Evolutionary conservation across 2,797 vertebrate species (phyloP).

Genomic region (Alauda arvensis): DNA sequence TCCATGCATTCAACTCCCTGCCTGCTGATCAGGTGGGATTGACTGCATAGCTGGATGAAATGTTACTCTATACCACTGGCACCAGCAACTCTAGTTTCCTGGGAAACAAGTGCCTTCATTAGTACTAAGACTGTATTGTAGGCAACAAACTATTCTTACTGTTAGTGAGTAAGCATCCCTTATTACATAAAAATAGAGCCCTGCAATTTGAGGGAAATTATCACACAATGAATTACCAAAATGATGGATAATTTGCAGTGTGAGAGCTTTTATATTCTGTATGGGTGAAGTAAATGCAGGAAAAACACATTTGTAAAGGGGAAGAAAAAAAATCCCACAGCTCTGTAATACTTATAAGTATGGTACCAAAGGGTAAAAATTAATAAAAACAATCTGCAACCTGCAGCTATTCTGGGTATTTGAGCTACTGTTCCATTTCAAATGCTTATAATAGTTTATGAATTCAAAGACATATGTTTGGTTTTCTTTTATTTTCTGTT

Average conservation of each 20-base stretch:
- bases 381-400: neutral
- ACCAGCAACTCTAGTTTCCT: constrained; percentile 61
- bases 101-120: constrained; percentile 64
- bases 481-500: neutral
- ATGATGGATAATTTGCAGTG: neutral
- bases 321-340: neutral
- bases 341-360: neutral
- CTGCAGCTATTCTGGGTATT: neutral
- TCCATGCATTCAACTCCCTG: neutral
- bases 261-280: neutral
- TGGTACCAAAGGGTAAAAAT: neutral
- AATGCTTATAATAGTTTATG: neutral
- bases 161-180: constrained; percentile 59
- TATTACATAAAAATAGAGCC: constrained; percentile 66
- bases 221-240: constrained; percentile 31
- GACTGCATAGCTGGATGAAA: constrained; percentile 7
- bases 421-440: neutral
- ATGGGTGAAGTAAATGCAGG: neutral
- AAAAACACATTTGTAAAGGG: neutral
- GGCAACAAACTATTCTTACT: constrained; percentile 68
- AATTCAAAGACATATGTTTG: neutral
- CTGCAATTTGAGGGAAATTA: constrained; percentile 40
- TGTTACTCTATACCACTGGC: neutral
- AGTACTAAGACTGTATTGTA: constrained; percentile 42
- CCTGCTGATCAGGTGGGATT: neutral